Base-by-base conservation (phyloP, 1,140 invertebrate species). In the Globodera ellingtonae region DNA sequence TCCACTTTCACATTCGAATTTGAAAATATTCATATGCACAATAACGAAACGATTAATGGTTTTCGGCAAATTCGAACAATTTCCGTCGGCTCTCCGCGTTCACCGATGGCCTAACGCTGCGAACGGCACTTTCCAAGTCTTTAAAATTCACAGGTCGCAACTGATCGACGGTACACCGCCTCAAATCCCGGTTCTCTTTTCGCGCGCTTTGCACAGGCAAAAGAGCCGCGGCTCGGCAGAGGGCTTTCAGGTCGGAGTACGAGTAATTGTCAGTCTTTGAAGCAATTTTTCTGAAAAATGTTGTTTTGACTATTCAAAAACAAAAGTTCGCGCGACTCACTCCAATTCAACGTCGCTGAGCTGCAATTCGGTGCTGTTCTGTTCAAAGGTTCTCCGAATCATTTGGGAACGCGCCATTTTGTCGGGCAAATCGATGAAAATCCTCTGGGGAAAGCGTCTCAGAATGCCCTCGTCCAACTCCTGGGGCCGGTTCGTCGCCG, bases 401-500 rank as follows among this genome's bases (percentile, higher is more conserved):
- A 98, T 94, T 87, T 96, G 93, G 75, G 91, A 90, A 48, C 95
- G 91, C 1, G 94, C 94, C 90, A 91, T 89, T 21, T 89, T 84
- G 87, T 95, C 94, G 0, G 96, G 95, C n/a, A 97, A 89, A 0
- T 94, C 94, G 82, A 97, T 94, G 85, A 97, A 96, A 0, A 97
- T 91, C 48, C 95, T 91, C 87, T 96, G 95, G 6, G 95, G 94
- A 46, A 97, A 92, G 70, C 95, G 92, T 81, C 95, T 79, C 46
- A 85, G 71, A 56, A 95, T 94, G 15, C 95, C 95, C 90, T 97
- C 95, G 89, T 98, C 96, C 6, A 98, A 89, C 88, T 98, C 96
- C 79, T 96, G 94, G 0, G 96, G 96, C 21, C 95, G 91, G 91
- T 99, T 99, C 4, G 97, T 99, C 24, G 97, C 97, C 52, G 95